Percentiles rank a stretch among this genome's conserved stretches.
Conservation (phyloP, 2,888 invertebrate genomes). For the Chironomus tentans region DNA sequence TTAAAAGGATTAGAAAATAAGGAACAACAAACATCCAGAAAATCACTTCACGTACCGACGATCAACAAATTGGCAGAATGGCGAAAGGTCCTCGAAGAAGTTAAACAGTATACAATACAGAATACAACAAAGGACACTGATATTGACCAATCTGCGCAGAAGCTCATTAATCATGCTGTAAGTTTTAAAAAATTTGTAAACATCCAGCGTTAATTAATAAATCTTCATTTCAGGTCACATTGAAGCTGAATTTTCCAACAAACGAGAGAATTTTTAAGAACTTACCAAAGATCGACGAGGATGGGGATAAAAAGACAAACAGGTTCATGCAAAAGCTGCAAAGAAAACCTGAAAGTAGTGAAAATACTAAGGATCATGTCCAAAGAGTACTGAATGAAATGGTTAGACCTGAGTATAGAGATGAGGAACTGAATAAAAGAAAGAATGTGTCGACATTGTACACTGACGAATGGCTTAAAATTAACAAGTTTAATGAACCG, state of each 20-base stretch:
- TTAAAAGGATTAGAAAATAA: not conserved
- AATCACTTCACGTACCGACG: not conserved
- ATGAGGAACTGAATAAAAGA: not conserved
- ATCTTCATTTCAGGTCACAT: not conserved
- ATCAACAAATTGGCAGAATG: not conserved
- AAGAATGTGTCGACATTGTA: too few species aligned
- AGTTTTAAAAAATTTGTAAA: not conserved
- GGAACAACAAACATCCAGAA: not conserved
- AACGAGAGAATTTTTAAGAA: not conserved
- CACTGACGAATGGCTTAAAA: not conserved
- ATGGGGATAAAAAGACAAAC: not conserved
- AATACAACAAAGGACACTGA: not conserved
- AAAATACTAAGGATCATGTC: not conserved
- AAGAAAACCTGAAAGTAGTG: not conserved
- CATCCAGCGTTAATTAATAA: not conserved
- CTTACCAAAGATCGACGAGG: not conserved
- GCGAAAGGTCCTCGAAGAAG: not conserved
- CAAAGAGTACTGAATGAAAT: not conserved
- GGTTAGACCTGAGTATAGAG: not conserved
- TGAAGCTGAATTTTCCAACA: slow-evolving; percentile 9
- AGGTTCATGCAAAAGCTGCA: too few species aligned
- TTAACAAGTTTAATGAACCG: not conserved
- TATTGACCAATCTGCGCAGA: not conserved
- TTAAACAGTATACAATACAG: not conserved
- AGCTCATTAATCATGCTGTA: not conserved